Conservation (phyloP, 2,888 invertebrate species). For the Oscheius myriophilus region DNA sequence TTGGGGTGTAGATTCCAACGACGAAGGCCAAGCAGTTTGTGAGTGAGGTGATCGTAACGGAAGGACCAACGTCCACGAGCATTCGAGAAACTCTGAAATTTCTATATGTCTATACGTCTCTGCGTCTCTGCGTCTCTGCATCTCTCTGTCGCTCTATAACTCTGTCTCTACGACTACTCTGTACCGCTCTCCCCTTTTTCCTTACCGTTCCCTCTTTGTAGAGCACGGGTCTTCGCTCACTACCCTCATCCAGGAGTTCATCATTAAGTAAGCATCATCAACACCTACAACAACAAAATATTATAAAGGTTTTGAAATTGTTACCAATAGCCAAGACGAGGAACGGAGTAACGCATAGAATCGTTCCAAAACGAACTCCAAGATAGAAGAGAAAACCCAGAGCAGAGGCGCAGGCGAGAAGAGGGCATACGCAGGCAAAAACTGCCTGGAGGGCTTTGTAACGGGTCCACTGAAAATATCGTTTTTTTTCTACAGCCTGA, state of each 20-base stretch:
- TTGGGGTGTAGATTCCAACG: constrained; percentile 89
- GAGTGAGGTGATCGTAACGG: constrained; percentile 90
- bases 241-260: constrained; percentile 61
- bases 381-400: constrained; percentile 65
- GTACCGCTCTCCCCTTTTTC: too few relatives aligned
- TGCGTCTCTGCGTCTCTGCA: not conserved
- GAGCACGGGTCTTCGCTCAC: constrained; percentile 38
- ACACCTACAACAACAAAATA: constrained; percentile 47
- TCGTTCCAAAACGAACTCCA: constrained; percentile 65
- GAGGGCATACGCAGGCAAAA: constrained; percentile 61
- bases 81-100: constrained; percentile 72
- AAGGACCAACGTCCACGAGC: constrained; percentile 89
- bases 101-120: not conserved
- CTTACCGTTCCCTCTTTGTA: constrained; percentile 47
- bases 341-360: constrained; percentile 67
- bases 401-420: constrained; percentile 63
- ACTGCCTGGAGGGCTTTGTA: constrained; percentile 37
- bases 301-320: not conserved
- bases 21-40: constrained; percentile 77
- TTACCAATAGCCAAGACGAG: constrained; percentile 65
- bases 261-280: constrained; percentile 66
- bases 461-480: constrained; percentile 13
- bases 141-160: not conserved
- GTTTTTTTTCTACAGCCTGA: not conserved
- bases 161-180: too few relatives aligned